Evolutionary conservation across 2,113 vertebrate genomes (phyloP).

Genomic region (Seriola aureovittata): DNA sequence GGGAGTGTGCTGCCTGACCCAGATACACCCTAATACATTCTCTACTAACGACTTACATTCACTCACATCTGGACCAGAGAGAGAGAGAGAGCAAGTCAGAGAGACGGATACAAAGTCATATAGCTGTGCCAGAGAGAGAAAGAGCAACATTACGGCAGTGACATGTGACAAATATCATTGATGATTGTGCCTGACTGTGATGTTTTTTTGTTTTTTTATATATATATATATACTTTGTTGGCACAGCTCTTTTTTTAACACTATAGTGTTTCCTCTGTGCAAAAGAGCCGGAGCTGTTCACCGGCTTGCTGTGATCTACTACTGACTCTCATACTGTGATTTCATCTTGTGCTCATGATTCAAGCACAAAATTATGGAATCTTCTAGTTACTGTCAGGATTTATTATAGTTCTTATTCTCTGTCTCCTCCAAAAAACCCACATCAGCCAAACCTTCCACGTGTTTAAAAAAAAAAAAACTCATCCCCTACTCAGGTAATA

Average conservation of each 20-base stretch:
- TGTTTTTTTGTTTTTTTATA: background rate
- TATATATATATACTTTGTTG: background rate
- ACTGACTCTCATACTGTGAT: background rate
- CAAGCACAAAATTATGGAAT: background rate
- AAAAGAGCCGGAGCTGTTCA: background rate
- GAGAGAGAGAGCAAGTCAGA: background rate
- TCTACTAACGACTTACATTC: slow-evolving; percentile 73
- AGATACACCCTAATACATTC: slow-evolving; percentile 78
- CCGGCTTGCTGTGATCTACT: background rate
- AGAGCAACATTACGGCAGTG: slow-evolving; percentile 26
- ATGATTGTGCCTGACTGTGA: slow-evolving; percentile 20
- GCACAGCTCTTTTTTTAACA: background rate
- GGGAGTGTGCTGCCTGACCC: slow-evolving; percentile 75
- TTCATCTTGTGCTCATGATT: background rate
- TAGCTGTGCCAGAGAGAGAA: slow-evolving; percentile 23
- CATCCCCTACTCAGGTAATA: slow-evolving; percentile 7
- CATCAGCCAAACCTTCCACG: background rate
- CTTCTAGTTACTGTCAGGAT: background rate
- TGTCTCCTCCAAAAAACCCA: background rate
- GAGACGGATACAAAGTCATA: slow-evolving; percentile 19
- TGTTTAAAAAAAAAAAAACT: background rate
- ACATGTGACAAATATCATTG: slow-evolving; percentile 19
- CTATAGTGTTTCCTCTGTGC: background rate
- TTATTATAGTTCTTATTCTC: background rate
- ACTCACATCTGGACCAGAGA: slow-evolving; percentile 72